Conservation (phyloP, 53 echinoderm and acorn worm species). For the Crossaster papposus region DNA sequence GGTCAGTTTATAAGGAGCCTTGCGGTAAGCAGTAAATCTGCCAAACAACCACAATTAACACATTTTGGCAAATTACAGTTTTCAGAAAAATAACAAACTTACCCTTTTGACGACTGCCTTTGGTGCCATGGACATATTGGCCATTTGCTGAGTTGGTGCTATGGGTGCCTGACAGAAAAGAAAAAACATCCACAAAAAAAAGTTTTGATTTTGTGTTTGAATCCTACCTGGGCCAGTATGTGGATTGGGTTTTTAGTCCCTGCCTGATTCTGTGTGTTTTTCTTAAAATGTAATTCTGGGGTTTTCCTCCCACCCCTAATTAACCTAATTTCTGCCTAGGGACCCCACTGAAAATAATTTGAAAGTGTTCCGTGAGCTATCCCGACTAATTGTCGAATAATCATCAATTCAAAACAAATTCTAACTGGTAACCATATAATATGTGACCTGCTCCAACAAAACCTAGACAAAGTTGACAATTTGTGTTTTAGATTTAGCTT, state of each 20-base stretch:
- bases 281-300: not conserved
- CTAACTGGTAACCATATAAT: too few relatives aligned
- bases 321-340: too few relatives aligned
- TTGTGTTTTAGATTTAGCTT: too few relatives aligned
- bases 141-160: slow-evolving; percentile 85
- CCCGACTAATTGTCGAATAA: too few relatives aligned
- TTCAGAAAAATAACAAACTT: not conserved
- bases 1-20: not conserved
- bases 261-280: not conserved
- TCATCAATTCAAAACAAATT: too few relatives aligned
- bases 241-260: not conserved
- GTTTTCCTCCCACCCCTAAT: too few relatives aligned
- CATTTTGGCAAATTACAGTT: not conserved
- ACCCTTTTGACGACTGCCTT: slow-evolving; percentile 63
- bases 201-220: too few relatives aligned
- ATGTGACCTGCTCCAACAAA: too few relatives aligned
- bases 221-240: too few relatives aligned
- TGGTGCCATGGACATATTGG: slow-evolving; percentile 76
- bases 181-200: not conserved
- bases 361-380: not conserved
- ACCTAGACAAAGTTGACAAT: too few relatives aligned
- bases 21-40: not conserved
- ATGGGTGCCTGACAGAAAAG: slow-evolving; percentile 34
- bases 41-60: not conserved
- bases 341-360: not conserved